A percentile compares a stretch with the other conserved stretches of the same genome.
Conservation (phyloP, 2,113 vertebrate species). For the Epinephelus cyanopodus region DNA sequence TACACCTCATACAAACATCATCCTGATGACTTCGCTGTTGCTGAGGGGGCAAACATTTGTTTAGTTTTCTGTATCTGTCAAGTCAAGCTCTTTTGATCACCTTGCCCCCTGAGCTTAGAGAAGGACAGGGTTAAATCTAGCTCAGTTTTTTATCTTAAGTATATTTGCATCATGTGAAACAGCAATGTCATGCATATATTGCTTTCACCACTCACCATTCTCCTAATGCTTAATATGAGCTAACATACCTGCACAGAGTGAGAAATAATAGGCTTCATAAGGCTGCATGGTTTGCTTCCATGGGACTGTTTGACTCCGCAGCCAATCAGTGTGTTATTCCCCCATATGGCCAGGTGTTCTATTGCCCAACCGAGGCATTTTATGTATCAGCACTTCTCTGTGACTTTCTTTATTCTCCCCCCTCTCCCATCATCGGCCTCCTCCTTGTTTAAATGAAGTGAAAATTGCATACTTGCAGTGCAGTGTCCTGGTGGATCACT, state of each 20-base stretch:
- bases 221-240: constrained; percentile 10
- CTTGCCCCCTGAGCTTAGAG: neutral
- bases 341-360: constrained; percentile 43
- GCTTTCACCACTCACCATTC: neutral
- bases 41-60: neutral
- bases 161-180: neutral
- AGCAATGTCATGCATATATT: neutral
- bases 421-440: constrained; percentile 20
- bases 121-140: neutral
- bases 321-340: constrained; percentile 38
- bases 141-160: neutral
- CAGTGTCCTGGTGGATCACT: constrained; percentile 25
- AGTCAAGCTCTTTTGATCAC: neutral
- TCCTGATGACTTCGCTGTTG: neutral
- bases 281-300: constrained; percentile 42
- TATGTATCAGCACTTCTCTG: constrained; percentile 50
- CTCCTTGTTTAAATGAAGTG: constrained; percentile 47
- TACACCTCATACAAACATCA: neutral
- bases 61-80: neutral
- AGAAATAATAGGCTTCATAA: constrained; percentile 29
- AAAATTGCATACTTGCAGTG: constrained; percentile 55
- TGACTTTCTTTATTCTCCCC: neutral
- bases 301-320: constrained; percentile 41
- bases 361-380: constrained; percentile 38
- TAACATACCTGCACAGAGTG: neutral